phyloP scores from a whole-genome alignment of 2,113 vertebrate genomes.

The Microtus pennsylvanicus region DNA sequence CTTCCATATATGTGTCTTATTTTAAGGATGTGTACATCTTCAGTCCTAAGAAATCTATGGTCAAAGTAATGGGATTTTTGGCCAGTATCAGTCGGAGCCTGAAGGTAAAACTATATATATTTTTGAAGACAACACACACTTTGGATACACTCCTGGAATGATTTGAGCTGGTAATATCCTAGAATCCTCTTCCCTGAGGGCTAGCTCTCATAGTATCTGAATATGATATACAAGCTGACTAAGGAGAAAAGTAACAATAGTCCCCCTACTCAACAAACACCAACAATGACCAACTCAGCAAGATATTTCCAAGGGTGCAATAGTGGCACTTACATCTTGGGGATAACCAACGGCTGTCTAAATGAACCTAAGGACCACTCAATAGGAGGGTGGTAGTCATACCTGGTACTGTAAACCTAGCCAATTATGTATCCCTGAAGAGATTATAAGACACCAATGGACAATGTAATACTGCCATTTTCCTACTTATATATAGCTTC shows the following conservation, averaged over 20 bases:
- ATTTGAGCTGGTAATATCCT: too few species aligned
- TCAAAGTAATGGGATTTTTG: background rate
- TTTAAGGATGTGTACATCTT: background rate
- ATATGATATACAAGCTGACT: background rate
- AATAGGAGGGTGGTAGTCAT: background rate
- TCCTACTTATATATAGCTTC: too few species aligned
- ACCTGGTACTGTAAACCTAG: background rate
- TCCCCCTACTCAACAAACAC: background rate
- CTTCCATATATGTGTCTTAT: background rate
- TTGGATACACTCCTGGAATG: background rate
- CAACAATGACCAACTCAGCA: background rate
- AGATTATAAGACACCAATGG: background rate
- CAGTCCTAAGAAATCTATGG: background rate
- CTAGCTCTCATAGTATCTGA: background rate
- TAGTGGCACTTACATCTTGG: background rate
- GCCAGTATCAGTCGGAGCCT: background rate
- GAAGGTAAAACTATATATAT: background rate
- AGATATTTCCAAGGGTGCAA: background rate
- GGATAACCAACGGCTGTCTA: background rate
- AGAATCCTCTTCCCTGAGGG: background rate
- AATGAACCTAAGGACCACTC: background rate
- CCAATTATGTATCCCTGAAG: background rate
- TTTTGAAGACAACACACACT: background rate
- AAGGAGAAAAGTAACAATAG: background rate
- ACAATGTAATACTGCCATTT: background rate